A percentile compares a stretch with the other conserved stretches of the same genome.
Conservation (phyloP, 2,797 vertebrate species). For the Chaetodon trifasciatus region DNA sequence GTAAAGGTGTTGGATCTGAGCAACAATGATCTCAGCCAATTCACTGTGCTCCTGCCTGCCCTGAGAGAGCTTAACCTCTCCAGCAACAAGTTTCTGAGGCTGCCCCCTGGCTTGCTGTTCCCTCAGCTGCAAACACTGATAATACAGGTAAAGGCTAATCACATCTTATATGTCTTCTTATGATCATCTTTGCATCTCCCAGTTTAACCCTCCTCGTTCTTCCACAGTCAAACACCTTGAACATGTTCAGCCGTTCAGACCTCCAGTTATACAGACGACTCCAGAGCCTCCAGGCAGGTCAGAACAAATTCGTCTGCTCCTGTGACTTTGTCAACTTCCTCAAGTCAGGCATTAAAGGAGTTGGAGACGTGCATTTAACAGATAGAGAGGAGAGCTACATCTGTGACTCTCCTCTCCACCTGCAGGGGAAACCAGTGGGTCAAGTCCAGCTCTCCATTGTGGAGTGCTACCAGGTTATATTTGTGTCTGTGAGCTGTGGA, state of each 20-base stretch:
- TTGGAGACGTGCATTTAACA: background rate
- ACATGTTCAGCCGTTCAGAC: conserved; percentile 57
- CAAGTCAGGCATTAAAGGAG: conserved; percentile 16
- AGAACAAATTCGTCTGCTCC: conserved; percentile 73
- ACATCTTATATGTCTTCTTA: background rate
- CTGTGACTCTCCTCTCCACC: conserved; percentile 69
- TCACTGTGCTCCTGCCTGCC: conserved; percentile 48
- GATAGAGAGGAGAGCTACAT: conserved; percentile 56
- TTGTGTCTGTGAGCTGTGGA: conserved; percentile 61
- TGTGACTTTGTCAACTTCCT: conserved; percentile 71
- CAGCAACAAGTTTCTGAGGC: conserved; percentile 71
- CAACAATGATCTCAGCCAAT: conserved; percentile 58
- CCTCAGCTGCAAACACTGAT: conserved; percentile 61
- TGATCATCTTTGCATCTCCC: background rate
- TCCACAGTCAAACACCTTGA: conserved; percentile 73
- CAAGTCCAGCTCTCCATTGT: conserved; percentile 61
- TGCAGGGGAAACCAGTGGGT: conserved; percentile 49
- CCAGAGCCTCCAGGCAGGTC: conserved; percentile 53
- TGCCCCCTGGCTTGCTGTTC: conserved; percentile 59
- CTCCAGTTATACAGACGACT: conserved; percentile 53
- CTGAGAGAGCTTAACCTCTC: conserved; percentile 73
- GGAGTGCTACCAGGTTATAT: conserved; percentile 52
- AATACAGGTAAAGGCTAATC: conserved; percentile 55
- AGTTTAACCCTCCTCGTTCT: background rate
- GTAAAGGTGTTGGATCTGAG: conserved; percentile 73